Conservation (phyloP, 2,113 vertebrate species). For the Platysteira castanea region DNA sequence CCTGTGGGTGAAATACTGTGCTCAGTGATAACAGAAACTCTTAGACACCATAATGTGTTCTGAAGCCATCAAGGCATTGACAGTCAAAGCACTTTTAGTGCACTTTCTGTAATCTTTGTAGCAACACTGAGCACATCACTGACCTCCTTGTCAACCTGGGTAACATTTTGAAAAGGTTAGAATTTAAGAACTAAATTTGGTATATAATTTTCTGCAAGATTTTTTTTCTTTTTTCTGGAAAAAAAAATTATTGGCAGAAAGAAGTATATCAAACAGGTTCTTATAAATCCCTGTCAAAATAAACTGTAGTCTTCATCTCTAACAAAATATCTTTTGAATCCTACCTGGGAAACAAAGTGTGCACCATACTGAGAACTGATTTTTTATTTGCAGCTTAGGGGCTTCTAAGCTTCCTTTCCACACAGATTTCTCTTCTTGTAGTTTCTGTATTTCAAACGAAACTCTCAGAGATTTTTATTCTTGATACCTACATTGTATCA, state of each 20-base stretch:
- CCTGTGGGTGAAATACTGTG: neutral
- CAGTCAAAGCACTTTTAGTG: neutral
- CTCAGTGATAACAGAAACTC: neutral
- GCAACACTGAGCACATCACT: accelerated
- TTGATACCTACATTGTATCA: neutral
- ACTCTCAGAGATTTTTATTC: neutral
- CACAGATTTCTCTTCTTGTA: neutral
- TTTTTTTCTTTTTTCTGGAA: neutral
- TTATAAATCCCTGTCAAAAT: neutral
- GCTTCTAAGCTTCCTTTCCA: neutral
- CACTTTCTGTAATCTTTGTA: neutral
- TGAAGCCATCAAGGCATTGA: neutral
- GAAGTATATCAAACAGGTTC: neutral
- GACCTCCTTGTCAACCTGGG: neutral
- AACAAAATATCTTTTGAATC: neutral
- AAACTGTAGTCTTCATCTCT: neutral
- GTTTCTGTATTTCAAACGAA: neutral
- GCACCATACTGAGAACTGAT: neutral
- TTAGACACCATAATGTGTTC: neutral
- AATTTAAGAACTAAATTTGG: neutral
- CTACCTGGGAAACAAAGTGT: neutral
- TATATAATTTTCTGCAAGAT: neutral
- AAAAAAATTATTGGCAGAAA: neutral
- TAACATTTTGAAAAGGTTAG: neutral
- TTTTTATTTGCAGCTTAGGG: neutral